These are phyloP conservation scores for Folsomia manolachei DNA, from an alignment of 2,888 invertebrate species.

Conservation along the genomic window DNA sequence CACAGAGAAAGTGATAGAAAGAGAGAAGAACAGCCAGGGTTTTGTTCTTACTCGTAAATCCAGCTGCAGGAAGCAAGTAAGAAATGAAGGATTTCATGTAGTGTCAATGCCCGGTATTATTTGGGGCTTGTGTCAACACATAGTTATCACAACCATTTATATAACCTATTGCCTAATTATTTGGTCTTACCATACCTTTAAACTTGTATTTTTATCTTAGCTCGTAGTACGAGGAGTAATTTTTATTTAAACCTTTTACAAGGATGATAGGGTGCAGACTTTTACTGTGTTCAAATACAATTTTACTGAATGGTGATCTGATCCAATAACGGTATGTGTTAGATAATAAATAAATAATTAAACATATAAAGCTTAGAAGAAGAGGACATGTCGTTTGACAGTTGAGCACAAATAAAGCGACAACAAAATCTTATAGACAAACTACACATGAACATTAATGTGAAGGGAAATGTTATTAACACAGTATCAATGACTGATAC, in stretches of 20 bases:
- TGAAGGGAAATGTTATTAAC: too few relatives aligned
- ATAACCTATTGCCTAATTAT: neutral
- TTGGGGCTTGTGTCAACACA: neutral
- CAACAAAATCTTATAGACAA: too few relatives aligned
- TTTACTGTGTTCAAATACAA: too few relatives aligned
- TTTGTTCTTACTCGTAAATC: slow-evolving; percentile 44
- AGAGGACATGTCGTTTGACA: neutral
- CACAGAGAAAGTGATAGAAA: slow-evolving; percentile 18
- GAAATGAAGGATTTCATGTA: slow-evolving; percentile 27
- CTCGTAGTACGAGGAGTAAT: too few relatives aligned
- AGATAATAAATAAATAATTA: neutral
- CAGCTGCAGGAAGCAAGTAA: slow-evolving; percentile 39
- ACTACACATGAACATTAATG: too few relatives aligned
- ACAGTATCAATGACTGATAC: too few relatives aligned
- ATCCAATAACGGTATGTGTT: too few relatives aligned
- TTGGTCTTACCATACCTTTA: neutral
- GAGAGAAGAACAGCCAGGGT: slow-evolving; percentile 34
- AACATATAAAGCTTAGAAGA: neutral
- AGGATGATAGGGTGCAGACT: too few relatives aligned
- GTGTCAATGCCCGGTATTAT: slow-evolving; percentile 1
- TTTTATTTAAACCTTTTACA: too few relatives aligned
- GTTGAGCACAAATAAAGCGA: slow-evolving; percentile 2
- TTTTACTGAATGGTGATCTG: too few relatives aligned
- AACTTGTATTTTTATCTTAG: too few relatives aligned
- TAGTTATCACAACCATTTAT: neutral